Base-by-base conservation (phyloP, 2,113 vertebrate species). In the Lophochroa leadbeateri region DNA sequence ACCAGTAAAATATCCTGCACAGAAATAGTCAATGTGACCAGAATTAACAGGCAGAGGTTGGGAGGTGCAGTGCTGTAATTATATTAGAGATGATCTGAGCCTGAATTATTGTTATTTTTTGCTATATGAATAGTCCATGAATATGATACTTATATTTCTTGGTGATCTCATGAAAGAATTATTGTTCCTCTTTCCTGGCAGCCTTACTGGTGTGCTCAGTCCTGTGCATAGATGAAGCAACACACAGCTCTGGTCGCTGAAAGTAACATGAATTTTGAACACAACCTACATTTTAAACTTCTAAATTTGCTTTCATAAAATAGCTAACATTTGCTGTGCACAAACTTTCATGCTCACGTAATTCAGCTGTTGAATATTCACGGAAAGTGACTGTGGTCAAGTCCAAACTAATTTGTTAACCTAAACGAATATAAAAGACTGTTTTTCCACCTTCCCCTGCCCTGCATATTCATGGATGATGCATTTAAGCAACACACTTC, bases 81-180 rank as follows among this genome's bases (percentile, higher is more conserved):
- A 70, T 49, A 53, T 65, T 64, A 90, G n/a, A 77, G 63, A 70
- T 67, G 3, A 82, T 95, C 68, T 70, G 47, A 67, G 63, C 41
- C 64, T 86, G 46, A 80, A 92, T 93, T 88, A 93, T 90, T 95
- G 71, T 72, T 89, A 58, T 95, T 95, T 93, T 96, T 96, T 93
- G 63, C 92, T 83, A 64, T 70, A 88, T 87, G 82, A 94, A 94
- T 63, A 93, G 82, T 24, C 47, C 23, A 27, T 74, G 75, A 94
- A 94, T 68, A 76, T 21, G 87, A 90, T 80, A 95, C 71, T 94
- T 90, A 67, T 87, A 91, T 90, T 96, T 95, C 76, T 86, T 3
- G 8, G 60, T 95, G 88, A 94, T 88, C 86, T 95, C 94, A 94
- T 97, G 86, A 92, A 94, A 95, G 92, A 94, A 81, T 94, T 96